Percentiles rank a stretch among this genome's conserved stretches.
These are phyloP conservation scores for Zygogramma bicolorata DNA, from an alignment of 2,888 invertebrate genomes.

Conservation along the genomic window DNA sequence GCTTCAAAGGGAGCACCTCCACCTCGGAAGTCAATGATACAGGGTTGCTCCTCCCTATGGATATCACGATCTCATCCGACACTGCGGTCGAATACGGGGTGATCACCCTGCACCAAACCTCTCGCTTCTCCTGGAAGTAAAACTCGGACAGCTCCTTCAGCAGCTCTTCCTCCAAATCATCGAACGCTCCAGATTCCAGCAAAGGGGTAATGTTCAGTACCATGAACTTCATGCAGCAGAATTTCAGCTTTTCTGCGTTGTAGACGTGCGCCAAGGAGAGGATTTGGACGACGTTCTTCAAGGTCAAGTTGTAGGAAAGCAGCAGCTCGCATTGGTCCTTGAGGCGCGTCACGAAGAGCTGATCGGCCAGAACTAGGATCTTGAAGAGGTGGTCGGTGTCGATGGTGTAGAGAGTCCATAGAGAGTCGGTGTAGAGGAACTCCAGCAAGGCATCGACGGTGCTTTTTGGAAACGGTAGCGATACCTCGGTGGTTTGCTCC, in stretches of 20 bases:
- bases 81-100: slow-evolving; percentile 77
- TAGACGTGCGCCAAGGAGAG: slow-evolving; percentile 82
- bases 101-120: slow-evolving; percentile 75
- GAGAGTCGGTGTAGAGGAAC: slow-evolving; percentile 80
- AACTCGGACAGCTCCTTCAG: slow-evolving; percentile 76
- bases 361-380: slow-evolving; percentile 83
- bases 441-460: slow-evolving; percentile 78
- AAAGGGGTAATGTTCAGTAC: slow-evolving; percentile 80
- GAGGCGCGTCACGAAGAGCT: slow-evolving; percentile 79
- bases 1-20: slow-evolving; percentile 51
- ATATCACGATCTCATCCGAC: slow-evolving; percentile 70
- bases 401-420: slow-evolving; percentile 71
- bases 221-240: slow-evolving; percentile 82
- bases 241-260: slow-evolving; percentile 80
- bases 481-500: slow-evolving; percentile 50
- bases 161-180: slow-evolving; percentile 73
- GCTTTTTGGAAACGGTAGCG: slow-evolving; percentile 73
- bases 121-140: slow-evolving; percentile 74
- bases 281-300: slow-evolving; percentile 83
- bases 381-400: slow-evolving; percentile 80
- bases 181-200: slow-evolving; percentile 77
- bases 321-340: slow-evolving; percentile 79
- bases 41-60: slow-evolving; percentile 65
- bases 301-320: slow-evolving; percentile 73
- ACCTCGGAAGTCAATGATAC: slow-evolving; percentile 67